Conservation (phyloP, 2,797 vertebrate genomes). For the Eutrigla gurnardus region DNA sequence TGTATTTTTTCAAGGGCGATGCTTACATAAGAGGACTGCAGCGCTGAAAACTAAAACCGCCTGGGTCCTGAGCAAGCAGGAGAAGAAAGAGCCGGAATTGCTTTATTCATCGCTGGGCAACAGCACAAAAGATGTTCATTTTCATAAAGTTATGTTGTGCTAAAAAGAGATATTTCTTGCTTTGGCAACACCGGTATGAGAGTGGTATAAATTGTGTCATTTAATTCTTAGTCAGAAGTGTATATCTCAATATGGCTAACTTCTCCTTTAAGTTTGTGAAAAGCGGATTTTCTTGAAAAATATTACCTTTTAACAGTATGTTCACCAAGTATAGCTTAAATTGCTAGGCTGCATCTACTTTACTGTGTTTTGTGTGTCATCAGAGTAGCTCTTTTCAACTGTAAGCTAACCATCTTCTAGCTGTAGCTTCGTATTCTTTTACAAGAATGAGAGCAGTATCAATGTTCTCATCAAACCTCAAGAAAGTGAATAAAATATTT, state of each 20-base stretch:
- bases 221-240: no score
- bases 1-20: slow-evolving; percentile 44
- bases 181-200: no score
- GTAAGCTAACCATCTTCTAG: background rate
- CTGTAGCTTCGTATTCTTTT: background rate
- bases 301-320: background rate
- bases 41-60: slow-evolving; percentile 64
- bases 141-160: background rate
- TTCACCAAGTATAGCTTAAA: background rate
- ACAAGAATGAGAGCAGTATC: background rate
- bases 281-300: background rate
- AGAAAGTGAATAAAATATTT: background rate
- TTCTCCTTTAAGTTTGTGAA: background rate
- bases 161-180: slow-evolving; percentile 19
- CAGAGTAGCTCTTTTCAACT: no score
- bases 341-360: background rate
- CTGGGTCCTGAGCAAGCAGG: slow-evolving; percentile 65
- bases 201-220: no score
- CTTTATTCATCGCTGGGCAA: slow-evolving; percentile 43
- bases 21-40: slow-evolving; percentile 62
- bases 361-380: no score
- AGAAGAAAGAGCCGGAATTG: slow-evolving; percentile 42
- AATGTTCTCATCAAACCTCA: background rate
- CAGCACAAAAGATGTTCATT: slow-evolving; percentile 23
- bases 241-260: background rate